phyloP scores from a whole-genome alignment of 2,888 invertebrate genomes.

The Melanostoma mellinum region DNA sequence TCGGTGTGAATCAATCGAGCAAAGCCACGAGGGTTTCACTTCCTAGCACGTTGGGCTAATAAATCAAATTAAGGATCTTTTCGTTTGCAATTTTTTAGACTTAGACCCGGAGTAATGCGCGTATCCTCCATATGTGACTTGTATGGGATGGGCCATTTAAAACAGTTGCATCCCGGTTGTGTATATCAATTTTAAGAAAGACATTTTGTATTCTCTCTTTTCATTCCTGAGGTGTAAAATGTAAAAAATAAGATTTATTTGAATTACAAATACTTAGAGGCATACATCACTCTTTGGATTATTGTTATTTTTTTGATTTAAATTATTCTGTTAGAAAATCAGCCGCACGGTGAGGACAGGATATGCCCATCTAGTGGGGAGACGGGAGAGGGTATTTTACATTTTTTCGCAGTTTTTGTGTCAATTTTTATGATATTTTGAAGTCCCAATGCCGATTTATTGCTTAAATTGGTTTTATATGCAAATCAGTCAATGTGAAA shows the following conservation, averaged over 20 bases:
- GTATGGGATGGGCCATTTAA: slow-evolving; percentile 43
- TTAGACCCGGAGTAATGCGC: slow-evolving; percentile 11
- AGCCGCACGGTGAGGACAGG: slow-evolving; percentile 41
- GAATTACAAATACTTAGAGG: slow-evolving; percentile 4
- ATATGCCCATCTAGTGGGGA: slow-evolving; percentile 4
- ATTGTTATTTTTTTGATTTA: slow-evolving; percentile 23
- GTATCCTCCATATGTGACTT: slow-evolving; percentile 47
- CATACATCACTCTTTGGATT: slow-evolving; percentile 64
- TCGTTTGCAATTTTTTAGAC: slow-evolving; percentile 40
- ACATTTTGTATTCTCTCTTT: slow-evolving; percentile 47
- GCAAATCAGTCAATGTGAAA: slow-evolving; percentile 48
- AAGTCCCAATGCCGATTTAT: slow-evolving; percentile 63
- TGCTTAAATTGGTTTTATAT: slow-evolving; percentile 53
- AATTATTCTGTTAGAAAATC: slow-evolving; percentile 48
- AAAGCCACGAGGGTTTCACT: neutral
- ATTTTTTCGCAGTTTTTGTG: slow-evolving; percentile 60
- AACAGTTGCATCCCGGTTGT: slow-evolving; percentile 48
- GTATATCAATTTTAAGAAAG: slow-evolving; percentile 36
- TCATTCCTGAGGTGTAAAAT: slow-evolving; percentile 20
- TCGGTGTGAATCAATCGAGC: slow-evolving; percentile 65
- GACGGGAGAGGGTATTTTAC: slow-evolving; percentile 36
- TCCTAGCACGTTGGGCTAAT: slow-evolving; percentile 63
- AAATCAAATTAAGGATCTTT: slow-evolving; percentile 69
- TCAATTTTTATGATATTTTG: slow-evolving; percentile 66
- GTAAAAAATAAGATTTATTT: slow-evolving; percentile 29